Evolutionary conservation across 2,888 invertebrate species (phyloP).

Genomic region (Drosophila robusta): DNA sequence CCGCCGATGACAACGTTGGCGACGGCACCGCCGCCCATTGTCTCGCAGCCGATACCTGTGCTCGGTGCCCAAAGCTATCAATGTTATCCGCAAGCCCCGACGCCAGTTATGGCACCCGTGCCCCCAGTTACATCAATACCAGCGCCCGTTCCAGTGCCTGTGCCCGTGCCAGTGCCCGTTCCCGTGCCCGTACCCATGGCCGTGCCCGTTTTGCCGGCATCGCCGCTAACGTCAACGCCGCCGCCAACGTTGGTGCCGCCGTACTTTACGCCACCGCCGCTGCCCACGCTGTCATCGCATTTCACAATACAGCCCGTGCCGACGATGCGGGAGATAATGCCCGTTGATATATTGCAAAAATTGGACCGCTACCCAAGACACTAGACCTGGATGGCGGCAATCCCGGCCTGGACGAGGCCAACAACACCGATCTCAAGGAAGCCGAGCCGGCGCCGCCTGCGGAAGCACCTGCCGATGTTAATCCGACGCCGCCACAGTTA

Average conservation of each 20-base stretch:
- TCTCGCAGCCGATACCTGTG: conserved; percentile 63
- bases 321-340: conserved; percentile 66
- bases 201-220: conserved; percentile 15
- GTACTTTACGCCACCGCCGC: conserved; percentile 62
- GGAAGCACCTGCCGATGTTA: conserved; percentile 2
- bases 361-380: conserved; percentile 67
- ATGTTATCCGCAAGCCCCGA: conserved; percentile 31
- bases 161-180: conserved; percentile 13
- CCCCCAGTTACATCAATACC: conserved; percentile 15
- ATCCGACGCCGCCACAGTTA: conserved; percentile 15
- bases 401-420: conserved; percentile 32
- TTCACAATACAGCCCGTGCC: conserved; percentile 59
- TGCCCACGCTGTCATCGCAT: conserved; percentile 56
- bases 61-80: conserved; percentile 67
- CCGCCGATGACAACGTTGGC: conserved; percentile 66
- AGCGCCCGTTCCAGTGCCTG: conserved; percentile 35
- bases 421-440: conserved; percentile 45
- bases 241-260: conserved; percentile 31
- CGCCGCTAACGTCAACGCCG: conserved; percentile 28
- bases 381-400: conserved; percentile 55
- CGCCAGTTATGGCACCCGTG: conserved; percentile 17
- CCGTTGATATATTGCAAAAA: conserved; percentile 63
- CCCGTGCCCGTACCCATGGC: conserved; percentile 28
- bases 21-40: conserved; percentile 7
- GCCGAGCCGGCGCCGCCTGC: conserved; percentile 4